phyloP scores from a whole-genome alignment of 2,797 vertebrate genomes.

The Spinus olivaceus region DNA sequence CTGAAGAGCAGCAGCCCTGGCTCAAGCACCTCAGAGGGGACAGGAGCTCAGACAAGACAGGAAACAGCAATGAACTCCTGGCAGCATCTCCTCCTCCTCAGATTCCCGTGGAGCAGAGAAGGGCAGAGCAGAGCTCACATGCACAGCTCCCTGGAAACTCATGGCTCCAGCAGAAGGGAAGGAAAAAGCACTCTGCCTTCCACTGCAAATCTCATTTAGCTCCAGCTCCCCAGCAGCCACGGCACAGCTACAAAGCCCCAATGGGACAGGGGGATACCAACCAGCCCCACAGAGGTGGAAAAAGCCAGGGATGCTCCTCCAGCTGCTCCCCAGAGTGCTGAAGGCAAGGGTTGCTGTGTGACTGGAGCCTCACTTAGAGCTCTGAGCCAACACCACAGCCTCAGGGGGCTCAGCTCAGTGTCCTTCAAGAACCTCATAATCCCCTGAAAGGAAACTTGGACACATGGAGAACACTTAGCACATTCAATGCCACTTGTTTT shows the following conservation, averaged over 20 bases:
- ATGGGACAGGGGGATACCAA: not conserved
- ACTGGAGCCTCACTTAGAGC: not conserved
- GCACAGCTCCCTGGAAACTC: not conserved
- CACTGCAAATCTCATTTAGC: not conserved
- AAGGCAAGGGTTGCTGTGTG: not conserved
- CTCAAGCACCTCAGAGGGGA: not conserved
- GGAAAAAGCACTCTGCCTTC: not conserved
- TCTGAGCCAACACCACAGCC: not conserved
- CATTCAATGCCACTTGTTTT: not conserved
- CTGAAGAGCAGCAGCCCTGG: not conserved
- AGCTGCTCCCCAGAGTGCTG: not conserved
- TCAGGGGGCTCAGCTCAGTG: not conserved
- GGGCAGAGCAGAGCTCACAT: not conserved
- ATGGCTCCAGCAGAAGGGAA: not conserved
- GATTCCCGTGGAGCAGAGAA: not conserved
- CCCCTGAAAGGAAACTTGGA: not conserved
- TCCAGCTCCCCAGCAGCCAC: not conserved
- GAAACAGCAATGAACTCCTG: not conserved
- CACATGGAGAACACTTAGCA: not conserved
- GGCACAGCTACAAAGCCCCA: not conserved
- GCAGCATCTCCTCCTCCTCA: not conserved
- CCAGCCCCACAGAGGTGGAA: not conserved
- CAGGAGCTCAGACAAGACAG: constrained; percentile 50
- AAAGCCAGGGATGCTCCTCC: not conserved
- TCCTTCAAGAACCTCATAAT: not conserved